Base-by-base conservation (phyloP, 2,888 invertebrate species). In the Drosophila austrosaltans region DNA sequence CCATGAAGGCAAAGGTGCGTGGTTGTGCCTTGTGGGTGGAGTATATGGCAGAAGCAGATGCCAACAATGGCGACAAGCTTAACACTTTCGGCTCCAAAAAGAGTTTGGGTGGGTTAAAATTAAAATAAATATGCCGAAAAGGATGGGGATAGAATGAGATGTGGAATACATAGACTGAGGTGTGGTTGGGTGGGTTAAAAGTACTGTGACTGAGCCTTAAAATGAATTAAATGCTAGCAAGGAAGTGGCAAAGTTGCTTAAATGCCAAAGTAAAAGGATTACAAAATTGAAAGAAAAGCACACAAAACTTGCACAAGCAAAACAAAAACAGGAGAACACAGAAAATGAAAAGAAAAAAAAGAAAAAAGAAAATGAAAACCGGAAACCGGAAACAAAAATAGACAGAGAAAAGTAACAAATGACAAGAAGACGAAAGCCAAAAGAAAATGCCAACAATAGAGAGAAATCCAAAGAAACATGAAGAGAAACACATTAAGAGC, bases 21-120 rank as follows among this genome's bases (percentile, higher is more conserved):
- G 70, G 63, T 42, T 36, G 22, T 8, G n/a, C 36, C 48, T 22
- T 22, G 22, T 22, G 22, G 48, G 25, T 22, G 25, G 48, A 48
- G 5, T 25, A 48, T 48, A 25, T 48, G 70, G 70, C 69, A 32
- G 10, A 30, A 63, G 32, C 70, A 70, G 70, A 70, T 70, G 70
- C 70, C 64, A 70, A 40, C 71, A 70, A 70, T 36, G 71, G 70
- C 70, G 70, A 71, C 70, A 70, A 63, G 72, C 70, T 71, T 76
- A 81, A 86, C 86, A 86, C 81, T 86, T 82, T 76, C 63, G 30
- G 40, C 7, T 48, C 3, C 12, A 48, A 48, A 22, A 22, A 48
- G 36, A 22, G 57, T 39, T 1, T 39, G 56, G n/a, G 28, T 48
- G 30, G 48, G 61, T 53, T 53, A 53, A 62, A 63, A 63, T 63